These are phyloP conservation scores for Dryococelus australis DNA, from an alignment of 2,888 invertebrate species.

Conservation along the genomic window DNA sequence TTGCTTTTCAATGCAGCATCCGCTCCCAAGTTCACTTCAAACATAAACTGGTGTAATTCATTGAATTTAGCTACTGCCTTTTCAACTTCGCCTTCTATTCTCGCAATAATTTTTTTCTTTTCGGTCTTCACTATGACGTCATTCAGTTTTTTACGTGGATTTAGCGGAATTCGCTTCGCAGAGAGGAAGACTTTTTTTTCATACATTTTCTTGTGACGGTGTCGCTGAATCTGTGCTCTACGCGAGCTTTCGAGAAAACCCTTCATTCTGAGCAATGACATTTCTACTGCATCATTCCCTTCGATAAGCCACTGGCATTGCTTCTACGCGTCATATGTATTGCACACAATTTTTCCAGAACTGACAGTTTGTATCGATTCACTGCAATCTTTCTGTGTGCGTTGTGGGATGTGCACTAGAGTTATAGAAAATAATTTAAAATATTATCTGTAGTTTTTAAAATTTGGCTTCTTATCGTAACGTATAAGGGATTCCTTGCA, in stretches of 20 bases:
- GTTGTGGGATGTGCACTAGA: too few relatives aligned
- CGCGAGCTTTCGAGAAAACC: background rate
- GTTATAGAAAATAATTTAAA: too few relatives aligned
- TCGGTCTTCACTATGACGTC: background rate
- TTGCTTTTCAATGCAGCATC: background rate
- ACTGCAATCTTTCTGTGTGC: too few relatives aligned
- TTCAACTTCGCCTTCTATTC: background rate
- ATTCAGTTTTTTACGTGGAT: background rate
- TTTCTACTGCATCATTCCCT: background rate
- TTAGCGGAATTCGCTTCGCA: background rate
- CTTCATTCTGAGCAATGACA: background rate
- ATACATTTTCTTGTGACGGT: background rate
- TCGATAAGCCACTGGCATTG: background rate
- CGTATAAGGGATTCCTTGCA: too few relatives aligned
- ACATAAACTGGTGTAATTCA: background rate
- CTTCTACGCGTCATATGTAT: too few relatives aligned
- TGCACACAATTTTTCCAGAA: too few relatives aligned
- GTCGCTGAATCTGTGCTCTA: background rate
- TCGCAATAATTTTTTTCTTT: conserved; percentile 3
- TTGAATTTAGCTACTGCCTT: too few relatives aligned
- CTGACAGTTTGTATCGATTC: too few relatives aligned
- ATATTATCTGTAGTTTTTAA: too few relatives aligned
- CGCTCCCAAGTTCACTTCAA: background rate
- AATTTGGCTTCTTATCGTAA: too few relatives aligned
- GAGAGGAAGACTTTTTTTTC: background rate